These are phyloP conservation scores for Ranitomeya variabilis DNA, from an alignment of 2,113 vertebrate genomes.

Conservation along the genomic window DNA sequence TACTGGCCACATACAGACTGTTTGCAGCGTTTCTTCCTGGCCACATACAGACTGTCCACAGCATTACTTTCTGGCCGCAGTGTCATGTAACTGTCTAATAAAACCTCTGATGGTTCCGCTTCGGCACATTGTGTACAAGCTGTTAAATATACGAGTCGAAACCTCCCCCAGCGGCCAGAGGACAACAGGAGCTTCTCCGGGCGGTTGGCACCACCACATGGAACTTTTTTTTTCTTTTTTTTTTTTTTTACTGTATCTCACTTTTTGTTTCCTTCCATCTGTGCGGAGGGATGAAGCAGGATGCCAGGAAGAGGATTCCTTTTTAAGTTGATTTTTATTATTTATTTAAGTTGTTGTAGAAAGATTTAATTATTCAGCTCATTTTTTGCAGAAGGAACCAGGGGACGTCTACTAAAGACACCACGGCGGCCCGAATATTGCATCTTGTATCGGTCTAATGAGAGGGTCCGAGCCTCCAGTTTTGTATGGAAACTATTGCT, in stretches of 20 bases:
- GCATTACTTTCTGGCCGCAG: neutral
- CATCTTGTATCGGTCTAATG: neutral
- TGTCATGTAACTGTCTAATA: conserved; percentile 4
- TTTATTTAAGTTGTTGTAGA: neutral
- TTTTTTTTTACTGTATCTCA: neutral
- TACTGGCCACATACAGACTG: no score
- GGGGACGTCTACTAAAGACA: neutral
- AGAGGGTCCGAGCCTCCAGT: no score
- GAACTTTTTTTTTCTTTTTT: neutral
- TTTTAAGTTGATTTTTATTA: neutral
- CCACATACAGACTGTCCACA: no score
- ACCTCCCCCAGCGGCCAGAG: neutral
- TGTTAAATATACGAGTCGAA: neutral
- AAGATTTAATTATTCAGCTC: neutral
- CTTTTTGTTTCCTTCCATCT: neutral
- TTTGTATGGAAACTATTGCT: neutral
- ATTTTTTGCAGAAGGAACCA: neutral
- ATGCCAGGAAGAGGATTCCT: neutral
- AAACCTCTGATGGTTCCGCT: neutral
- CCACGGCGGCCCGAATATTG: neutral
- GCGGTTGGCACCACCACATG: neutral
- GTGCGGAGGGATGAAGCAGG: neutral
- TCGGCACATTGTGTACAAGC: neutral
- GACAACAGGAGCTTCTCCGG: neutral
- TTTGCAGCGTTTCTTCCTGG: no score